These are phyloP conservation scores for Maniola hyperantus DNA, from an alignment of 2,888 invertebrate species.

Conservation along the genomic window DNA sequence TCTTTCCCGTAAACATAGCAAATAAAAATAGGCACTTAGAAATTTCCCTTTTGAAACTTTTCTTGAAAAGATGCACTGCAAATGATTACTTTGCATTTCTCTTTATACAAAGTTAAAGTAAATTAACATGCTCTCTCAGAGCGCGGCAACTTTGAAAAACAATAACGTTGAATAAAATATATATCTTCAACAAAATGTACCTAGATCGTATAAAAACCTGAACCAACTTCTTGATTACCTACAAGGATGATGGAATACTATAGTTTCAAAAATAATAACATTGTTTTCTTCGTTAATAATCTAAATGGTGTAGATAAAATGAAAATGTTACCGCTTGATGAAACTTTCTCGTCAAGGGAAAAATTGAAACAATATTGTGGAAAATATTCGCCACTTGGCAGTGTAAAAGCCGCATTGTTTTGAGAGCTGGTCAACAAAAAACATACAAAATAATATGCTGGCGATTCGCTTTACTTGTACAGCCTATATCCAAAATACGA, in stretches of 20 bases:
- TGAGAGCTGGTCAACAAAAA: conserved; percentile 13
- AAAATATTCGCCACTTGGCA: conserved; percentile 18
- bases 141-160: conserved; percentile 33
- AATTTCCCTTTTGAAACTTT: conserved; percentile 23
- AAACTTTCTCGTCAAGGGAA: conserved; percentile 14
- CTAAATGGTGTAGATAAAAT: not conserved
- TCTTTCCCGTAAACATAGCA: conserved; percentile 11
- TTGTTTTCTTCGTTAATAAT: conserved; percentile 4
- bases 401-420: conserved; percentile 18
- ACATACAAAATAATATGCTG: conserved; percentile 1
- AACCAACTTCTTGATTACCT: conserved; percentile 38
- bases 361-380: conserved; percentile 11
- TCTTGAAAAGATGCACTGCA: conserved; percentile 29
- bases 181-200: conserved; percentile 31
- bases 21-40: conserved; percentile 21
- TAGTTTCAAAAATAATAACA: conserved; percentile 30
- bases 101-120: conserved; percentile 35
- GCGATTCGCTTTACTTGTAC: not conserved
- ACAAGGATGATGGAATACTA: conserved; percentile 34
- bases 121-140: conserved; percentile 31
- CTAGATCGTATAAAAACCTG: conserved; percentile 26
- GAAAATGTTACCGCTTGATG: conserved; percentile 8
- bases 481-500: not conserved
- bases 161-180: conserved; percentile 33
- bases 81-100: conserved; percentile 36